Evolutionary conservation across 2,888 invertebrate species (phyloP).

Genomic region (Amphiduros pacificus): DNA sequence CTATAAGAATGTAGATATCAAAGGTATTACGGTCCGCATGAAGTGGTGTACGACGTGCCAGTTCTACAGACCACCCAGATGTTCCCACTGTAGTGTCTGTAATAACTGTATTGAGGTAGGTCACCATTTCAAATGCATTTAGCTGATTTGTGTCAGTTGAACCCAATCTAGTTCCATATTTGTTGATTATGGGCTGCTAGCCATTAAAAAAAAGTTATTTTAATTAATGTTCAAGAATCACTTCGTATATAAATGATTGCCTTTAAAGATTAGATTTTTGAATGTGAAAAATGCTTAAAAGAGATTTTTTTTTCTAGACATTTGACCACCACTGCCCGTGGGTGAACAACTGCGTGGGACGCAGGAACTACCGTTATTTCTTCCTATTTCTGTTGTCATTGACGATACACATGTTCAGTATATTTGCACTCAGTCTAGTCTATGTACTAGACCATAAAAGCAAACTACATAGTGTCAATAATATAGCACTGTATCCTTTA

Average conservation of each 20-base stretch:
- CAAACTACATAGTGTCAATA: conserved; percentile 69
- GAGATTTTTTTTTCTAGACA: conserved; percentile 71
- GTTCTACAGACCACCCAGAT: conserved; percentile 98
- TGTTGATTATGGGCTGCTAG: too few species aligned
- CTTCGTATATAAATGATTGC: too few species aligned
- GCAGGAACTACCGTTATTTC: conserved; percentile 82
- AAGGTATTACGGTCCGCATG: conserved; percentile 98
- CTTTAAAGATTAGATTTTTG: too few species aligned
- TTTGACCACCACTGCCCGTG: conserved; percentile 95
- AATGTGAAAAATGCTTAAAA: too few species aligned
- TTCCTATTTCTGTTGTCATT: conserved; percentile 97
- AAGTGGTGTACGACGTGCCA: conserved; percentile 99
- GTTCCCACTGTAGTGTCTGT: conserved; percentile 98
- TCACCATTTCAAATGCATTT: conserved; percentile 2
- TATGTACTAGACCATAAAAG: conserved; percentile 87
- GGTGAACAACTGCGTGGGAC: conserved; percentile 72
- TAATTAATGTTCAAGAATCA: too few species aligned
- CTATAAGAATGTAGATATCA: conserved; percentile 96
- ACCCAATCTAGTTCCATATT: too few species aligned
- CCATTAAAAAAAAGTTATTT: too few species aligned
- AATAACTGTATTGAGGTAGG: conserved; percentile 80
- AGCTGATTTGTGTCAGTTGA: too few species aligned
- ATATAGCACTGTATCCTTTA: conserved; percentile 34
- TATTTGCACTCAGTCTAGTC: conserved; percentile 90
- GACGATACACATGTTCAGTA: conserved; percentile 95